Conservation (phyloP, 1,140 invertebrate species). For the Lucilia sericata region DNA sequence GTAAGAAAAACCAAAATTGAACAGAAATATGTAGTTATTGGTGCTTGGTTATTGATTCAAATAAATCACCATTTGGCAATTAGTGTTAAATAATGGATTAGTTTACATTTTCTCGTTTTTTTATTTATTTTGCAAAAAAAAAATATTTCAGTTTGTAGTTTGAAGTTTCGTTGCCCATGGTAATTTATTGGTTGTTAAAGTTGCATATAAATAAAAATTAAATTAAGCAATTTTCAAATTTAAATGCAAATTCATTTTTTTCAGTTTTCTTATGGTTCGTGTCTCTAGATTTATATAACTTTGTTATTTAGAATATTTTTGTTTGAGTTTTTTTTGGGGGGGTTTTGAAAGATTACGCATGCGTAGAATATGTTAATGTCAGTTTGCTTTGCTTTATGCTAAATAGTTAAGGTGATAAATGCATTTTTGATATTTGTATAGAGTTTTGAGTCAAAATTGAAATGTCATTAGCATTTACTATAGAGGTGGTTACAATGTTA, state of each 20-base stretch:
- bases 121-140: background rate
- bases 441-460: no score
- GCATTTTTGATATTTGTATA: background rate
- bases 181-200: conserved; percentile 33
- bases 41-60: background rate
- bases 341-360: conserved; percentile 10
- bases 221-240: conserved; percentile 40
- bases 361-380: background rate
- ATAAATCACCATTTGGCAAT: conserved; percentile 35
- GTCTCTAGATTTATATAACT: background rate
- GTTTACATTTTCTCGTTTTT: background rate
- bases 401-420: background rate
- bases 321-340: background rate
- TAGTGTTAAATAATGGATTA: conserved; percentile 31
- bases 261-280: background rate
- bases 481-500: background rate
- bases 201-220: conserved; percentile 9
- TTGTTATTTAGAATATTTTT: conserved; percentile 14
- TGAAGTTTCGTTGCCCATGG: conserved; percentile 22
- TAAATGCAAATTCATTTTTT: conserved; percentile 26
- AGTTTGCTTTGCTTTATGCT: background rate
- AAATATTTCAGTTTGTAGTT: background rate
- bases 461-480: background rate
- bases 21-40: background rate
- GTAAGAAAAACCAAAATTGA: background rate